Evolutionary conservation across 2,113 vertebrate genomes (phyloP), one percentile per base, ranked within the genome.

Genomic region (Notechis scutatus): DNA sequence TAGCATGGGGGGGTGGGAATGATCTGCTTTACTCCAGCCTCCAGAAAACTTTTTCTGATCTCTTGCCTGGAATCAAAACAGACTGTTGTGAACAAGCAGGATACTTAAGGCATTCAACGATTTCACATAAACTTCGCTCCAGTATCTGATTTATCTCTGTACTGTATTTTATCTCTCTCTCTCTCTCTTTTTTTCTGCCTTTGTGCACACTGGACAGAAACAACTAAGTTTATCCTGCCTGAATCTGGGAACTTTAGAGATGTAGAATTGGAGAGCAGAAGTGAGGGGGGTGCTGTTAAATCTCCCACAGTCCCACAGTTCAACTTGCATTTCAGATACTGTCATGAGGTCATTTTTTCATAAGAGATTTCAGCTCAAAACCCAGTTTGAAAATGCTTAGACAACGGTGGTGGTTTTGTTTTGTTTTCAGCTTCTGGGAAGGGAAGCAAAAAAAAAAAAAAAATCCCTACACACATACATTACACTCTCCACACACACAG

Each of bases 21-120:
- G 74, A 61, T 23, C 57, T 34, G 14, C 5, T 34, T 7, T 26
- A 47, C 39, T 29, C 0, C 95, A 87, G 92, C 69, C 91, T 92
- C 55, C 47, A 90, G 94, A 87, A 81, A 47, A 54, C 91, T 74
- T 92, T 95, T 93, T 92, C 91, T 93, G 90, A 93, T 92, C 6
- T 55, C 57, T 50, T 39, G 34, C 89, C 24, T 2, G 26, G 85
- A 2, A 69, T 92, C 85, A 93, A 94, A 94, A 91, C 54, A 12
- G 54, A 12, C 45, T 10, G 59, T 39, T 26, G 56, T 93, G 54
- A 18, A 1, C 57, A 61, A 45, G 7, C 86, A 85, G 87, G 93
- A 85, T 18, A 87, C n/a, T 69, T 69, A 21, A 50, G 29, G 14
- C n/a, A 7, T 93, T 26, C 55, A 94, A 92, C 85, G 1, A 91